Conservation (phyloP, 2,888 invertebrate species). For the Mongoloraphidia duomilia region DNA sequence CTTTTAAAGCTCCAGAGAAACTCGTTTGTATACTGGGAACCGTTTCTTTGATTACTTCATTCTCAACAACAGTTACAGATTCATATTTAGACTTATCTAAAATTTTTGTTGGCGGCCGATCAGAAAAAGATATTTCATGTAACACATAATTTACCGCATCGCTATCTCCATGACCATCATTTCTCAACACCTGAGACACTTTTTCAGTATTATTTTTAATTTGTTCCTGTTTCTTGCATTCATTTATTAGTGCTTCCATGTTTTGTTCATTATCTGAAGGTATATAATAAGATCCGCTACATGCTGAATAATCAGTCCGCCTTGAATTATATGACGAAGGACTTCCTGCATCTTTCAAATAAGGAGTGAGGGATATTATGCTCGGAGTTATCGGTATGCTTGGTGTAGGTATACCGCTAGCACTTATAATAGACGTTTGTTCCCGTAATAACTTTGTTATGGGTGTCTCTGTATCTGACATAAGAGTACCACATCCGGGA, state of each 20-base stretch:
- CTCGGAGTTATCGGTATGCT: slow-evolving; percentile 25
- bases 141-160: background rate
- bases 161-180: background rate
- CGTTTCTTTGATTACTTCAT: background rate
- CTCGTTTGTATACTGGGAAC: background rate
- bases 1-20: too few species aligned
- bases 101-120: background rate
- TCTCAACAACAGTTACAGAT: background rate
- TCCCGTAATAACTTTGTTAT: slow-evolving; percentile 25
- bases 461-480: slow-evolving; percentile 20
- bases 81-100: slow-evolving; percentile 1
- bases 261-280: slow-evolving; percentile 27
- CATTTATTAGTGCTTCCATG: slow-evolving; percentile 22
- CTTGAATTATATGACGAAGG: slow-evolving; percentile 17
- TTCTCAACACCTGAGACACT: background rate
- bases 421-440: slow-evolving; percentile 22
- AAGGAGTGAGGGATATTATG: slow-evolving; percentile 22
- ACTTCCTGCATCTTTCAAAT: slow-evolving; percentile 4
- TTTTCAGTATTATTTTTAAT: background rate
- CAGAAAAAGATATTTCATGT: slow-evolving; percentile 1
- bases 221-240: slow-evolving; percentile 15
- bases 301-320: slow-evolving; percentile 28
- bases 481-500: slow-evolving; percentile 16
- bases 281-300: slow-evolving; percentile 26
- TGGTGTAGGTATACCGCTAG: slow-evolving; percentile 24